Evolutionary conservation across 2,113 vertebrate species (phyloP), one percentile per base, ranked within the genome.

Genomic region (Anthoscopus minutus): DNA sequence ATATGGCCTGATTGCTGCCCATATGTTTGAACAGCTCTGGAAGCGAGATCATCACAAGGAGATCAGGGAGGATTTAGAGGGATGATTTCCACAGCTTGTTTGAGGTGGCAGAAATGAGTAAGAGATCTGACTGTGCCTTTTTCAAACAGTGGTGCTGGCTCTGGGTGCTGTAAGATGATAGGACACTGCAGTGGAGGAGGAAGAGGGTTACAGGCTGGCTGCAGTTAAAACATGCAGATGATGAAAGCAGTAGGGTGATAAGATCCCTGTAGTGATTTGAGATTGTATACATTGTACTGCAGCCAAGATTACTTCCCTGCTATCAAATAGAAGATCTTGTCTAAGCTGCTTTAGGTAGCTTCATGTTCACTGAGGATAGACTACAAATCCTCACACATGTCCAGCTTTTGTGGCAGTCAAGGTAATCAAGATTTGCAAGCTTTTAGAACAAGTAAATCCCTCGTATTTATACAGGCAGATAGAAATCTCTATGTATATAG

Each of bases 261-360:
- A 88, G 74, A 91, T 69, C 50, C 20, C n/a, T 56, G 6, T 11
- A 61, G 72, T 21, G 44, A 65, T 77, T 72, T 3, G 10, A 71
- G 54, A n/a, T 35, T 54, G 81, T 58, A 77, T 45, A 33, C 40
- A 11, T 47, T 91, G 78, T 78, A 30, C 60, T 71, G 62, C 65
- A 67, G 82, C 82, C 50, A 53, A 86, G 69, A 88, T 89, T 83
- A 88, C 48, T 89, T 70, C 33, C 94, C 23, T 91, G 64, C n/a
- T 60, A 54, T 93, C 31, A 15, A 89, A 92, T 71, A 35, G 56
- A 83, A 86, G 64, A 90, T 89, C 58, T 82, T 20, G 5, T 88
- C 74, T 96, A 88, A 96, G 95, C 94, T 92, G 83, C 93, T 94
- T 71, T 79, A 91, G 93, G 95, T 97, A 94, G 88, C 83, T 92